Percentiles rank a stretch among this genome's conserved stretches.
Evolutionary conservation across 2,888 invertebrate species (phyloP).

Genomic region (Timandra comae): DNA sequence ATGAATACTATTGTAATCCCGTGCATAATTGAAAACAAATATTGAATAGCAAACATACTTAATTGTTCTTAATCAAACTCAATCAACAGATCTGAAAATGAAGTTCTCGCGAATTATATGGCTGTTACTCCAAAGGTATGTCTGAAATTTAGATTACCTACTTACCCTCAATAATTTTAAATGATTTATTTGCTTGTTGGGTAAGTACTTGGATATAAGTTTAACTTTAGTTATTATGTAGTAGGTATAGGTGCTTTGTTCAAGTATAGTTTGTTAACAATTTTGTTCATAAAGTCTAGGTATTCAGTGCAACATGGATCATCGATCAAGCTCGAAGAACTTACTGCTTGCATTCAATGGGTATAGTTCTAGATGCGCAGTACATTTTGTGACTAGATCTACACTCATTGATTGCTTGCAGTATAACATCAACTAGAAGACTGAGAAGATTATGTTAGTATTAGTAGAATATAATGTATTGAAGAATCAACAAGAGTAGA

Average conservation of each 20-base stretch:
- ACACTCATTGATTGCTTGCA: slow-evolving; percentile 86
- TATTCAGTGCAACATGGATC: too few species aligned
- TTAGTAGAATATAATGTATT: too few species aligned
- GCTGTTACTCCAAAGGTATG: slow-evolving; percentile 59
- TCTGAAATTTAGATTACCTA: too few species aligned
- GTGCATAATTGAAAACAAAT: not conserved
- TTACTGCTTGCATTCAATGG: slow-evolving; percentile 74
- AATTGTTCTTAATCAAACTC: slow-evolving; percentile 13
- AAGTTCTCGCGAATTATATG: slow-evolving; percentile 63
- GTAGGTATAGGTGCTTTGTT: too few species aligned
- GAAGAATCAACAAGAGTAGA: too few species aligned
- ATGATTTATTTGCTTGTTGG: too few species aligned
- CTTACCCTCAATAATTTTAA: too few species aligned
- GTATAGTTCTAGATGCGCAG: slow-evolving; percentile 84
- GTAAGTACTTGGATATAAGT: too few species aligned
- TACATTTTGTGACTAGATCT: slow-evolving; percentile 88
- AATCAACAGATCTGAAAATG: slow-evolving; percentile 64
- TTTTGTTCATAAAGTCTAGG: too few species aligned
- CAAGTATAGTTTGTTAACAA: too few species aligned
- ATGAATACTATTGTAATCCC: slow-evolving; percentile 14
- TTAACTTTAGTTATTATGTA: too few species aligned
- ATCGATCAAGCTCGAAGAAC: too few species aligned
- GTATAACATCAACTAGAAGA: slow-evolving; percentile 15
- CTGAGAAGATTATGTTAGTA: not conserved
- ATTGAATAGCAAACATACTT: not conserved